Evolutionary conservation across 2,888 invertebrate genomes (phyloP).

Genomic region (Drosophila quasianomalipes): DNA sequence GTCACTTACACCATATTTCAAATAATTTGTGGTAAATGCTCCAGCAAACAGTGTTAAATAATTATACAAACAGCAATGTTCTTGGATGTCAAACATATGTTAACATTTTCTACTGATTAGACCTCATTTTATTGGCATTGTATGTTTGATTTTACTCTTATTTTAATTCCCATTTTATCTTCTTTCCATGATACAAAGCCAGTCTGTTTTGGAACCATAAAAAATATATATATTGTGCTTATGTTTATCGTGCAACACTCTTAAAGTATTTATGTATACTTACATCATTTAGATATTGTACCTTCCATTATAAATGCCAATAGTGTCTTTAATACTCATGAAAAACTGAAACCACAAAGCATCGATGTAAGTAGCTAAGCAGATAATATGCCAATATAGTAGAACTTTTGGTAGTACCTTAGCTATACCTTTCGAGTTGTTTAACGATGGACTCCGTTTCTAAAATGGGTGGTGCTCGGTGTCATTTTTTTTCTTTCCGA

Average conservation of each 20-base stretch:
- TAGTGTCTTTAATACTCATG: background rate
- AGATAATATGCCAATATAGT: background rate
- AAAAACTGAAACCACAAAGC: background rate
- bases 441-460: too few relatives aligned
- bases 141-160: slow-evolving; percentile 1
- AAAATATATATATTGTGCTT: background rate
- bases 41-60: slow-evolving; percentile 61
- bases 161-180: slow-evolving; percentile 16
- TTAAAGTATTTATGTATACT: background rate
- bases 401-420: background rate
- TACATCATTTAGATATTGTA: background rate
- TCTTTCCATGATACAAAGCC: background rate
- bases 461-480: background rate
- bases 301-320: background rate
- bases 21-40: slow-evolving; percentile 70
- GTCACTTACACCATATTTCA: slow-evolving; percentile 71
- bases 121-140: background rate
- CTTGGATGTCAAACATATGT: slow-evolving; percentile 54
- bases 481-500: background rate
- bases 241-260: background rate
- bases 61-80: slow-evolving; percentile 53
- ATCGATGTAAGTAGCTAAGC: background rate
- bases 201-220: background rate
- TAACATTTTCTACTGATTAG: slow-evolving; percentile 37
- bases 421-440: background rate